Percentiles rank a stretch among this genome's conserved stretches.
Evolutionary conservation across 2,888 invertebrate genomes (phyloP).

Genomic region (Strigamia crassipes): DNA sequence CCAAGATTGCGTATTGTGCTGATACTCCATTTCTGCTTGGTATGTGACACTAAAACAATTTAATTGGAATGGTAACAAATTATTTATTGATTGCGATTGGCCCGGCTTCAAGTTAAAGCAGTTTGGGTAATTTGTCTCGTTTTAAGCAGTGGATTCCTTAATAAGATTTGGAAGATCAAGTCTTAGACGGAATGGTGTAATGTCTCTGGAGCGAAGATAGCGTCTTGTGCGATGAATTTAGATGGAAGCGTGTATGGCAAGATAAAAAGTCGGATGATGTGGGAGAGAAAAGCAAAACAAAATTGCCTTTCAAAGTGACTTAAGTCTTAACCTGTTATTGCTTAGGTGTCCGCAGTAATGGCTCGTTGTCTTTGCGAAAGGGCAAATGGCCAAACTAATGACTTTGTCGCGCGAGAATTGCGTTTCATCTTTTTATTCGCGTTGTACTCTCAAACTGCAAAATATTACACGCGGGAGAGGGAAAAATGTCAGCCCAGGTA

Average conservation of each 20-base stretch:
- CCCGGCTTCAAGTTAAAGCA: background rate
- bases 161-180: slow-evolving; percentile 19
- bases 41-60: background rate
- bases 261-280: background rate
- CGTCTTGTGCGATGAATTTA: slow-evolving; percentile 13
- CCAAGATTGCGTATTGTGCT: background rate
- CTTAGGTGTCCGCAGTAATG: background rate
- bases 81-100: no score
- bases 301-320: slow-evolving; percentile 26
- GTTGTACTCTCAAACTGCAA: background rate
- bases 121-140: background rate
- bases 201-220: background rate
- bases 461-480: background rate
- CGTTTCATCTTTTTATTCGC: background rate
- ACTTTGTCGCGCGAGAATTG: background rate
- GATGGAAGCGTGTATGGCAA: background rate
- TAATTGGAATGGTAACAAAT: background rate
- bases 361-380: background rate
- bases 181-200: background rate
- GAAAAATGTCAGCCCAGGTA: background rate
- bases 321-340: slow-evolving; percentile 30
- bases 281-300: background rate
- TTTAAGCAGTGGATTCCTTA: background rate
- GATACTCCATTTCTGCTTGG: background rate
- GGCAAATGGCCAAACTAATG: background rate